Base-by-base conservation (phyloP, 2,797 vertebrate species). In the Catostomus latipinnis region DNA sequence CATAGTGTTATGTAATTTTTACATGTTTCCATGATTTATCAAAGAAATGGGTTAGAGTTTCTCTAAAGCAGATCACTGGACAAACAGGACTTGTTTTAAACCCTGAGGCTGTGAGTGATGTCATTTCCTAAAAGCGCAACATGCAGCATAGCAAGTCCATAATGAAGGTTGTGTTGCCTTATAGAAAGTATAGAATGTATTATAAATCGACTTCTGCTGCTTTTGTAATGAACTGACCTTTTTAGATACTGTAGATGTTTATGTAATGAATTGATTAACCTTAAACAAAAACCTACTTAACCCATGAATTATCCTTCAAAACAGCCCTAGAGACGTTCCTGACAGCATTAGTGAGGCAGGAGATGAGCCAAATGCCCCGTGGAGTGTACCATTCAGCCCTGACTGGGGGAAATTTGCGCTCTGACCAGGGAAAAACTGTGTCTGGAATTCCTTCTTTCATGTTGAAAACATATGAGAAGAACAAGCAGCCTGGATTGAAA, bases 401-500 rank as follows among this genome's bases (percentile, higher is more conserved):
- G 83, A 94, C 93, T 82, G 94, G 93, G 52, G 94, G 82, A 0
- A 58, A 54, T 57, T 81, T 93, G 22, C 92, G 91, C 2, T 92
- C 94, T 0, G 95, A 97, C 84, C 96, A 95, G 81, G 97, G 97
- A 0, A 98, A 98, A 87, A 94, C 95, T 0, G 82, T 97, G 65
- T 93, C 96, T 18, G 94, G 95, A 34, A 91, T 98, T 81, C 96
- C 97, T 0, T 91, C 88, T 2, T 98, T 99, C 82, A 93, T 98
- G 89, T 88, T 98, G 71, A 98, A 96, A 90, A 95, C 93, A 76
- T 97, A 99, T 10, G 97, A 98, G 88, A 98, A 94, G 73, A 99
- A 98, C 88, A 97, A 94, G 80, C 97, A 98, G 84, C 98, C 98
- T 1, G 98, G 97, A 4, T 89, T 99, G 77, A 98, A 96, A 2